Conservation (phyloP, 2,888 invertebrate genomes). For the Pterostichus madidus region DNA sequence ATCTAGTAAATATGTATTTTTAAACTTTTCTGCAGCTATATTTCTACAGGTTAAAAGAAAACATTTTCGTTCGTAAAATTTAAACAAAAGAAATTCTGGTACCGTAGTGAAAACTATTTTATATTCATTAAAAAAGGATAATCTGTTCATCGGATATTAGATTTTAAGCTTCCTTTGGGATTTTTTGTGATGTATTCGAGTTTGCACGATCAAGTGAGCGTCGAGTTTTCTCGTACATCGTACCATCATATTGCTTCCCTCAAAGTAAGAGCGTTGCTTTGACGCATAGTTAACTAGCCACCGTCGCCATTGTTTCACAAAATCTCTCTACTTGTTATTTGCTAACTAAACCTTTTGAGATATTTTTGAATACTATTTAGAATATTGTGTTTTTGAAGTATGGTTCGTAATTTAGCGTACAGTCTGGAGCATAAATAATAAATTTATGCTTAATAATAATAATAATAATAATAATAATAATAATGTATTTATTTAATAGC, state of each 20-base stretch:
- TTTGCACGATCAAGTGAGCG: slow-evolving; percentile 28
- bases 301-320: slow-evolving; percentile 17
- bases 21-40: no score
- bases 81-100: slow-evolving; percentile 19
- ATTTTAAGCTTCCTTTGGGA: slow-evolving; percentile 49
- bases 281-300: slow-evolving; percentile 30
- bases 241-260: neutral
- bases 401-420: no score
- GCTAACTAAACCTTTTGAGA: neutral
- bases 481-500: no score
- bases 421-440: no score
- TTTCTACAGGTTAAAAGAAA: neutral
- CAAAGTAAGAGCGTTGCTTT: slow-evolving; percentile 37
- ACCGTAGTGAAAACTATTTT: slow-evolving; percentile 41
- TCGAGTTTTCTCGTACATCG: slow-evolving; percentile 15
- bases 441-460: no score
- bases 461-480: no score
- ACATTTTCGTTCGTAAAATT: neutral
- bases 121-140: slow-evolving; percentile 56
- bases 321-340: slow-evolving; percentile 15
- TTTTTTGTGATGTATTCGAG: slow-evolving; percentile 44
- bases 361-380: neutral
- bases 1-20: no score
- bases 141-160: slow-evolving; percentile 52
- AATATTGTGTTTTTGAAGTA: no score